A percentile compares a stretch with the other conserved stretches of the same genome.
Evolutionary conservation across 1,140 invertebrate genomes (phyloP).

Genomic region (Aphaenogaster floridana): DNA sequence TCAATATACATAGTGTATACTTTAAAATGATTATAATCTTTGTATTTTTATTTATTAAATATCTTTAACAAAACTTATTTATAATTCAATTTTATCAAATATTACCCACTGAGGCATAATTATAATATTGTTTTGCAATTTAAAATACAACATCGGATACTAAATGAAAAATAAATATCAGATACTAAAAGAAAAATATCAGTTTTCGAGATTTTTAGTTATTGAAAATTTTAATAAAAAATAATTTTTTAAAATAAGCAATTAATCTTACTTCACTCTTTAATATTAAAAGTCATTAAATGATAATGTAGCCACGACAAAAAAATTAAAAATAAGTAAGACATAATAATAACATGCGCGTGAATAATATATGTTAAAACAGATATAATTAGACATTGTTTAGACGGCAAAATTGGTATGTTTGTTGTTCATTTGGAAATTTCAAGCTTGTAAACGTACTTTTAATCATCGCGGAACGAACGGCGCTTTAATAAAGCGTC

Average conservation of each 20-base stretch:
- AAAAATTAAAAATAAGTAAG: not conserved
- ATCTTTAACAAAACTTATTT: not conserved
- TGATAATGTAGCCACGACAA: not conserved
- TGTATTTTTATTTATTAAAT: not conserved
- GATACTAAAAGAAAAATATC: not conserved
- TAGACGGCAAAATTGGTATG: not conserved
- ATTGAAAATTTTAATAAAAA: not conserved
- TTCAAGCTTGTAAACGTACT: not conserved
- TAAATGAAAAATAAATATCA: not conserved
- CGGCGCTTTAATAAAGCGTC: slow-evolving; percentile 9
- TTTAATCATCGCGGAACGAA: not conserved
- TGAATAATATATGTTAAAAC: slow-evolving; percentile 3
- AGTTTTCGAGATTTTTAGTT: not conserved
- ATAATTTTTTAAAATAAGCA: not conserved
- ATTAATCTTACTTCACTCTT: not conserved
- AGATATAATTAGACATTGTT: not conserved
- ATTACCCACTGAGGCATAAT: too few species aligned
- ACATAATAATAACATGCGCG: not conserved
- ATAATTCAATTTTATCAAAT: not conserved
- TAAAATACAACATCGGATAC: not conserved
- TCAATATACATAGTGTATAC: too few species aligned
- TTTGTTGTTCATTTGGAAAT: not conserved
- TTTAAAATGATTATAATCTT: too few species aligned
- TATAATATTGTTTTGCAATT: not conserved
- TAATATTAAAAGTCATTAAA: not conserved